Evolutionary conservation across 1,140 invertebrate genomes (phyloP), one percentile per base, ranked within the genome.

Genomic region (Batillaria attramentaria): DNA sequence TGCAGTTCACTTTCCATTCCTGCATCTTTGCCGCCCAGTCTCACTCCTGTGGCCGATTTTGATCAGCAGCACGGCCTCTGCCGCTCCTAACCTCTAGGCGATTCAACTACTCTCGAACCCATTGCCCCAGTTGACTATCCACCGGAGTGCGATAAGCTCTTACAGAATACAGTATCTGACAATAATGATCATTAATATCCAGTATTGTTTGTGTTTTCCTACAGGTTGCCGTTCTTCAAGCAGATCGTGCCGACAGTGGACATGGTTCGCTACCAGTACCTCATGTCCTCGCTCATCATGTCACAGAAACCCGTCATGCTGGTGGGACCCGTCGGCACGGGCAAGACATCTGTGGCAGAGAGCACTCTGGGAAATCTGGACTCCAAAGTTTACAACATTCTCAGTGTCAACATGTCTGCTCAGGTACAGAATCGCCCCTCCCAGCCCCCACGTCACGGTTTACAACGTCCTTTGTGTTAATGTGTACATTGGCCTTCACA

Each of bases 321-420:
- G 1, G 93, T 95, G 16, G 96, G 96, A 0, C 94, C 95, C 10
- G 95, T 95, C 0, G 96, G 96, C 13, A 95, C 95, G 0, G 92
- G 92, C 41, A 97, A 97, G 91, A 96, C 95, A 0, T 95, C 94
- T 1, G 93, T 95, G 3, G 94, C 95, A 1, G 93, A 94, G 62
- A 93, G 93, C 57, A 94, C 95, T 0, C 86, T 96, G 16, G 89
- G 92, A 6, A 91, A 90, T 5, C 91, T 96, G 31, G 93, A 95
- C 86, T 84, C 91, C 0, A 91, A 90, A n/a, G 93, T 91, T 73
- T 96, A 95, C 87, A 93, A 91, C 62, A 86, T 94, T 2, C 92
- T 96, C 5, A 93, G 94, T 6, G 93, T 97, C 50, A 97, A 97
- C 88, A 95, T 97, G 94, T 96, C 95, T 1, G 95, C 95, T 3